These are phyloP conservation scores for Pinna nobilis DNA, from an alignment of 1,140 invertebrate genomes.

Conservation along the genomic window DNA sequence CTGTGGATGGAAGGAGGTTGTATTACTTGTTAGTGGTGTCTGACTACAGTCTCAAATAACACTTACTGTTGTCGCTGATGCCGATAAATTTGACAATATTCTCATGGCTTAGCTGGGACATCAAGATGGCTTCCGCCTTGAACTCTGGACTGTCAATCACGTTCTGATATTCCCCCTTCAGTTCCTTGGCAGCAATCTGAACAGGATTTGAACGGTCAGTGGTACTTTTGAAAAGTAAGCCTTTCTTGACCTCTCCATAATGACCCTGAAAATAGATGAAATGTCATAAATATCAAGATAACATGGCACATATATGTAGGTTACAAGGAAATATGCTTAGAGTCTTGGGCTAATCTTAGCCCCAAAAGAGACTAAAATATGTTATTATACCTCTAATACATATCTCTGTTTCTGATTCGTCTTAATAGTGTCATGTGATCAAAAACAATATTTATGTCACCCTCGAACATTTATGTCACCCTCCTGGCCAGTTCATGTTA, in stretches of 20 bases:
- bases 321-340: no score
- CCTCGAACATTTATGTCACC: no score
- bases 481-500: no score
- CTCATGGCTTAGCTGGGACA: constrained; percentile 25
- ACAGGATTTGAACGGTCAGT: not conserved
- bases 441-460: no score
- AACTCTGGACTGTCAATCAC: constrained; percentile 34
- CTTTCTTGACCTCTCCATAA: constrained; percentile 34
- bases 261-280: constrained; percentile 29
- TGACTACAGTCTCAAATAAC: not conserved
- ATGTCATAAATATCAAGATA: not conserved
- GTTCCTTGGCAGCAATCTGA: constrained; percentile 17
- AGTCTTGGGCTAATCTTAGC: no score
- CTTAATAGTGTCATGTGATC: no score
- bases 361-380: no score
- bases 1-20: not conserved
- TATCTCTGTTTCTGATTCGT: no score
- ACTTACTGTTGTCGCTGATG: constrained; percentile 37
- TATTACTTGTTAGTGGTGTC: not conserved
- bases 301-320: not conserved
- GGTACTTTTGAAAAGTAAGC: not conserved
- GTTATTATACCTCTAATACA: no score
- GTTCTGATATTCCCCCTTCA: constrained; percentile 21
- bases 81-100: constrained; percentile 37
- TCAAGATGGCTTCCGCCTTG: constrained; percentile 22